A percentile compares a stretch with the other conserved stretches of the same genome.
phyloP scores from a whole-genome alignment of 2,797 vertebrate species.

The Eulemur rubriventer region DNA sequence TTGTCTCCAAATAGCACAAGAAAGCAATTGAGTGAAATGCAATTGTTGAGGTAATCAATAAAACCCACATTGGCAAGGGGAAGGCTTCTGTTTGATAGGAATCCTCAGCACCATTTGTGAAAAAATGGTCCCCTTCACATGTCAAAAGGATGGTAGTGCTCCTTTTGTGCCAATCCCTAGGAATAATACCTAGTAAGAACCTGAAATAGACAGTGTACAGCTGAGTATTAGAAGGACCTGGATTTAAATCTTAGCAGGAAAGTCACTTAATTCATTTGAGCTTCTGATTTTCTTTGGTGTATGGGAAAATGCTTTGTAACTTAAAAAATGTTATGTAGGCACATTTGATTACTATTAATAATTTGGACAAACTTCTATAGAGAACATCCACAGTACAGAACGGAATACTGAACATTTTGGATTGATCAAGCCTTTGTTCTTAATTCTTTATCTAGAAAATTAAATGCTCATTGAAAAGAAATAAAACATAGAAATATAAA shows the following conservation, averaged over 20 bases:
- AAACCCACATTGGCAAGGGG: background rate
- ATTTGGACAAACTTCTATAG: background rate
- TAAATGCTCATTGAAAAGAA: background rate
- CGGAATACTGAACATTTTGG: background rate
- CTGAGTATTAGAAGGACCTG: background rate
- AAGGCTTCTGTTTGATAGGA: background rate
- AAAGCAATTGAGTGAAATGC: background rate
- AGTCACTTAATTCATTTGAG: background rate
- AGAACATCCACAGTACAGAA: background rate
- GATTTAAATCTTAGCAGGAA: background rate
- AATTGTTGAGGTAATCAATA: background rate
- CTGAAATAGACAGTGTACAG: too few relatives aligned
- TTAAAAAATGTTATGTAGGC: background rate
- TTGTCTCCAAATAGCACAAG: background rate
- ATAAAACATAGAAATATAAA: background rate
- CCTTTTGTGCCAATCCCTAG: too few relatives aligned
- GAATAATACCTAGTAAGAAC: background rate
- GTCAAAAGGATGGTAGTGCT: background rate
- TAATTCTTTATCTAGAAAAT: constrained; percentile 13
- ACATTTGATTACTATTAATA: background rate
- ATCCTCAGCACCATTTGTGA: background rate
- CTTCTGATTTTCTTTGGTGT: background rate
- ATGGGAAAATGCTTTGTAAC: background rate
- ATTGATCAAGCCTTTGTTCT: background rate
- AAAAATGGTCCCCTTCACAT: background rate